A percentile compares a stretch with the other conserved stretches of the same genome.
These are phyloP conservation scores for Acanthosepion esculentum DNA, from an alignment of 2,888 invertebrate genomes.

Conservation along the genomic window DNA sequence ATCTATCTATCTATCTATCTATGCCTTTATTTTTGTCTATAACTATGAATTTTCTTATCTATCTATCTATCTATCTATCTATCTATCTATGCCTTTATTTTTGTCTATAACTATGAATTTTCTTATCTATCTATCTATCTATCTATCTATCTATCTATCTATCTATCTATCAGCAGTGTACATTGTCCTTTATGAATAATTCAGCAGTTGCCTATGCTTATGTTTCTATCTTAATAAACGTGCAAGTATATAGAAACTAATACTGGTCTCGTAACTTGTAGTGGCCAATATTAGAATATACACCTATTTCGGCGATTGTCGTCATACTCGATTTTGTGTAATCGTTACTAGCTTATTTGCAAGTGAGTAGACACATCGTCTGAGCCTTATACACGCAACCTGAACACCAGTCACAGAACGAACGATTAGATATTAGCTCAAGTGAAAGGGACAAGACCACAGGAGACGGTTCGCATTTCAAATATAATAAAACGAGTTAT, in stretches of 20 bases:
- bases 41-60: no score
- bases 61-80: no score
- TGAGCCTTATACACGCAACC: not conserved
- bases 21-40: no score
- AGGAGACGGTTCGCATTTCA: not conserved
- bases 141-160: not conserved
- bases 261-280: not conserved
- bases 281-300: not conserved
- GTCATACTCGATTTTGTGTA: not conserved
- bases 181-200: not conserved
- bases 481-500: not conserved
- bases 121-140: no score
- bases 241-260: not conserved
- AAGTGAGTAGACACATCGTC: not conserved
- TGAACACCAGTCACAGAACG: not conserved
- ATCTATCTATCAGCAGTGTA: no score
- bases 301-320: not conserved
- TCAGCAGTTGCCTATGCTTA: not conserved
- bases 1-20: not conserved
- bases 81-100: not conserved
- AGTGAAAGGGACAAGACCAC: not conserved
- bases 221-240: not conserved
- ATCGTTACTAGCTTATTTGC: not conserved
- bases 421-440: slow-evolving; percentile 14
- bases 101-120: no score